Evolutionary conservation across 2,888 invertebrate genomes (phyloP).

Genomic region (Megaustenia siamemsis): DNA sequence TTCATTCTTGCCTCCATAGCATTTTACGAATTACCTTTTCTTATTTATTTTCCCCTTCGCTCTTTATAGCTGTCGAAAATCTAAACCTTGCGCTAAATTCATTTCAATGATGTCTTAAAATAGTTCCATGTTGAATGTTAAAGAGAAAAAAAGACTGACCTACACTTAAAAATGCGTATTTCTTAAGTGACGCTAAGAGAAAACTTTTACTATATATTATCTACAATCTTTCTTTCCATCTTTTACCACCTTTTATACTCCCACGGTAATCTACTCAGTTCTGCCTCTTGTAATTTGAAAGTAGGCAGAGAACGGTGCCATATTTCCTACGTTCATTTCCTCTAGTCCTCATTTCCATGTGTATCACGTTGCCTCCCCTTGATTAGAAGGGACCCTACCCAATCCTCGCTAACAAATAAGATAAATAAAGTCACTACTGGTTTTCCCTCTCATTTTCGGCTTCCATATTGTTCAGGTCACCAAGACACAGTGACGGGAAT

Average conservation of each 20-base stretch:
- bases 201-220: too few relatives aligned
- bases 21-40: too few relatives aligned
- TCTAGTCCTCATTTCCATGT: slow-evolving; percentile 42
- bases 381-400: slow-evolving; percentile 37
- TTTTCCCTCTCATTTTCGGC: slow-evolving; percentile 20
- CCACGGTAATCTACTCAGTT: neutral
- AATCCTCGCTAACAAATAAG: slow-evolving; percentile 43
- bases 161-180: neutral
- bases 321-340: slow-evolving; percentile 44
- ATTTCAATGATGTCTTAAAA: too few relatives aligned
- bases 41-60: too few relatives aligned
- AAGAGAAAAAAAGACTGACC: too few relatives aligned
- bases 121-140: too few relatives aligned
- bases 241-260: neutral
- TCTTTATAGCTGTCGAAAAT: too few relatives aligned
- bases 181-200: neutral
- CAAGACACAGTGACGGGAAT: neutral
- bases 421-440: slow-evolving; percentile 24
- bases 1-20: neutral
- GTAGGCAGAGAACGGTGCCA: neutral
- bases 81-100: too few relatives aligned
- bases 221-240: neutral
- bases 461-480: neutral
- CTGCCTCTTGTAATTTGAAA: slow-evolving; percentile 16
- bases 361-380: slow-evolving; percentile 32